Base-by-base conservation (phyloP, 2,113 vertebrate species). In the Anhinga rufa region DNA sequence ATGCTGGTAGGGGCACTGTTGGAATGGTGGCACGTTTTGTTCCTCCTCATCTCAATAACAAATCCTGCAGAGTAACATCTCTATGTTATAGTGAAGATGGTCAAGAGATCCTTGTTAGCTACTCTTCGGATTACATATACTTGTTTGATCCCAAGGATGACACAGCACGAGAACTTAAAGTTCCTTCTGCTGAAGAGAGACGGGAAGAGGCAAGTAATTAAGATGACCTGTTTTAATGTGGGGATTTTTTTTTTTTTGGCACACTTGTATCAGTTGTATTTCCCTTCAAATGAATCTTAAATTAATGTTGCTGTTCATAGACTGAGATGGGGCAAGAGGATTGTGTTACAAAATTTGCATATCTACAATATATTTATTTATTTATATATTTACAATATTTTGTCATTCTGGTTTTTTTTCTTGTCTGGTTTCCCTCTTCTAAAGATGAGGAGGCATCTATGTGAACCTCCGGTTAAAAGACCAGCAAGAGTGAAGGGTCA, bases 91-190 rank as follows among this genome's bases (percentile, higher is more conserved):
- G 99, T 92, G 99, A 98, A 91, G 99, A 99, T 85, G 99, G 99
- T 14, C 99, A 99, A 95, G 99, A 99, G 98, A 98, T 99, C 94
- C 98, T 99, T 90, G 99, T 99, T 97, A 99, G 99, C 97, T 99
- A 99, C 97, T 99, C 99, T 65, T 99, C 99, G 5, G 99, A 99
- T 96, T 99, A 99, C 92, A 99, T 99, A 92, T 99, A 99, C 95
- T 98, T 99, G 95, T 99, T 99, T 94, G 98, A 99, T 95, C 99
- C 99, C 79, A 99, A 98, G 98, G 99, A 99, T 66, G 99, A 99
- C 97, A 99, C 99, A 93, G 99, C 99, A 70, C 97, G 99, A 88
- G 99, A 99, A 96, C 98, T 99, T 40, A 99, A 99, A 98, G 98
- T 99, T 92, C 99, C 99, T 36, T 99, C 99, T 46, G 96, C 99